Evolutionary conservation across 30 jellyfish, hydroid and myxozoan genomes (phyloP), one percentile per base, ranked within the genome.

Genomic region (Rhopilema esculentum): DNA sequence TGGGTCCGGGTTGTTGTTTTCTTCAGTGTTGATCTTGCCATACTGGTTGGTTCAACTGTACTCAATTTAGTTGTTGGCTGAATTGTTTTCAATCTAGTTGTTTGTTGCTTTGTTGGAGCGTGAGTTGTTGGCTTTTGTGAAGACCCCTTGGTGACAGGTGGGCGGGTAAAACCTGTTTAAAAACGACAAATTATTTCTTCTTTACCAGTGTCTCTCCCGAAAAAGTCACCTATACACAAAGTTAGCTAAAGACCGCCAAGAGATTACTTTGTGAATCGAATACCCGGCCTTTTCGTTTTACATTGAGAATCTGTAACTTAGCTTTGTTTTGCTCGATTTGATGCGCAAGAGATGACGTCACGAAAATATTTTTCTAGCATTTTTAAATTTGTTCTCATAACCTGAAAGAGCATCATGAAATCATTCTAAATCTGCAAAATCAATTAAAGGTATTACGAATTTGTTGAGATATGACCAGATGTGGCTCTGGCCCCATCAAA

Each of bases 161-260:
- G 78, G n/a, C 49, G 78, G 4, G 78, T 67, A 26, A 20, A 67
- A 2, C 78, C 78, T 67, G 32, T 63, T 63, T 63, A 63, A 63
- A 24, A 6, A n/a, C n/a, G n/a, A n/a, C n/a, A n/a, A n/a, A n/a
- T n/a, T n/a, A n/a, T n/a, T n/a, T n/a, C n/a, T n/a, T n/a, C n/a
- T n/a, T n/a, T n/a, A n/a, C n/a, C n/a, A n/a, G n/a, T n/a, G n/a
- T n/a, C n/a, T n/a, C n/a, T n/a, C n/a, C n/a, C n/a, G n/a, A n/a
- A n/a, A n/a, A n/a, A n/a, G n/a, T n/a, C n/a, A n/a, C n/a, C n/a
- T n/a, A n/a, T n/a, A n/a, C n/a, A n/a, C n/a, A n/a, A n/a, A n/a
- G n/a, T n/a, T n/a, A n/a, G n/a, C n/a, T n/a, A n/a, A n/a, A n/a
- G n/a, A n/a, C n/a, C n/a, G n/a, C n/a, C n/a, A n/a, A n/a, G n/a